Base-by-base conservation (phyloP, 2,888 invertebrate genomes). In the Argyresthia albistria region DNA sequence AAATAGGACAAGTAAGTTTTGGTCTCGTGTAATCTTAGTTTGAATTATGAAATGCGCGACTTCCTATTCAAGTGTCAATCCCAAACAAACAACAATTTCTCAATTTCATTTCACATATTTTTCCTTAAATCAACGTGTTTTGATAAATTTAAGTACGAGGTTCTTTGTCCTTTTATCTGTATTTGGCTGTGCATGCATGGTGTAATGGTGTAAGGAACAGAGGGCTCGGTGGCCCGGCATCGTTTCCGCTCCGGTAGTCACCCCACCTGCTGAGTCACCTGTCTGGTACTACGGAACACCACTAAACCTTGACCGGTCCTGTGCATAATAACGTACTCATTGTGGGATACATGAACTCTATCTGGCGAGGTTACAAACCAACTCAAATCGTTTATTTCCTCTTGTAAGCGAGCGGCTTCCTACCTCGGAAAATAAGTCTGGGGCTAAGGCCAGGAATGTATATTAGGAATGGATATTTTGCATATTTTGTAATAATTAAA, bases 211-310 rank as follows among this genome's bases (percentile, higher is more conserved):
- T n/a, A 48, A 25, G 25, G 25, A 25, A 25, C 25, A 25, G 3
- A 48, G 48, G 48, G 37, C 49, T 54, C 55, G 55, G 58, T 62
- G 64, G 67, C 64, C 35, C 36, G 50, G 49, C 63, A 58, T 62
- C 59, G 60, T 68, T 84, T 80, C 75, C 82, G 80, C 81, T 59
- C 66, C 71, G 65, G 54, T 66, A 67, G 57, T 53, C 82, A 86
- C 86, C 86, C 86, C 77, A 84, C 82, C 81, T 81, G 80, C 72
- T 79, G 80, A 84, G 70, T 87, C 86, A 87, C 84, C 82, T 84
- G 82, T 70, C 25, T 25, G 25, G 25, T 69, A 59, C 63, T 60
- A 62, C 62, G 60, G 59, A 64, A 64, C 63, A 65, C 66, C 63
- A 60, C 63, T 65, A 63, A 57, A 61, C 63, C 60, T 25, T 25